These are phyloP conservation scores for Epicauta chinensis DNA, from an alignment of 1,140 invertebrate species.

Conservation along the genomic window DNA sequence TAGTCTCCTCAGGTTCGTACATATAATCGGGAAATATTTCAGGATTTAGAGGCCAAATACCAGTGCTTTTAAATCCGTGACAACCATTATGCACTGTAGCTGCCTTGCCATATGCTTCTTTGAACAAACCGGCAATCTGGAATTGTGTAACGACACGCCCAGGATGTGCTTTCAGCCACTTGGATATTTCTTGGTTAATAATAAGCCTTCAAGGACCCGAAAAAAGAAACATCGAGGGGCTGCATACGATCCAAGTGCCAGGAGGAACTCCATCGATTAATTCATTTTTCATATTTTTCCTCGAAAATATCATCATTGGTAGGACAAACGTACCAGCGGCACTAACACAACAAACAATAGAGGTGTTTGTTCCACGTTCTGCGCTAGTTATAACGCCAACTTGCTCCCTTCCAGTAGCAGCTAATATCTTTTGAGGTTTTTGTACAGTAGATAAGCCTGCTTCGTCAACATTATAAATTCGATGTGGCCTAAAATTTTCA, in stretches of 20 bases:
- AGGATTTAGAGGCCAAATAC: conserved; percentile 32
- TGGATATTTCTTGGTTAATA: not conserved
- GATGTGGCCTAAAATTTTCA: not conserved
- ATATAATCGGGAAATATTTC: too few species aligned
- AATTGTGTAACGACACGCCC: conserved; percentile 33
- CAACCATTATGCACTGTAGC: conserved; percentile 32
- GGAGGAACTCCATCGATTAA: conserved; percentile 38
- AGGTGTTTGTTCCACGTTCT: conserved; percentile 41
- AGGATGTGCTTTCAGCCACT: conserved; percentile 34
- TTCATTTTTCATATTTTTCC: conserved; percentile 34
- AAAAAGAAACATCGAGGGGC: conserved; percentile 38
- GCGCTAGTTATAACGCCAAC: conserved; percentile 38
- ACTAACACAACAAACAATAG: conserved; percentile 38
- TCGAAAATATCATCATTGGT: conserved; percentile 33
- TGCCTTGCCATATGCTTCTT: conserved; percentile 34
- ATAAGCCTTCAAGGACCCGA: conserved; percentile 27
- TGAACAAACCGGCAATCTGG: conserved; percentile 35
- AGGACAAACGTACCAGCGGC: conserved; percentile 30
- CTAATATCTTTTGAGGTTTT: conserved; percentile 39
- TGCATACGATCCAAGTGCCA: conserved; percentile 39
- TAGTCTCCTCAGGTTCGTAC: too few species aligned
- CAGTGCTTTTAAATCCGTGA: conserved; percentile 29
- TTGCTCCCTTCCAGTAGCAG: conserved; percentile 37
- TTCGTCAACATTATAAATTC: conserved; percentile 45
- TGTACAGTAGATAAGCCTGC: conserved; percentile 44